Evolutionary conservation across 53 echinoderm and acorn worm species (phyloP).

Genomic region (Pentamera pediparva): DNA sequence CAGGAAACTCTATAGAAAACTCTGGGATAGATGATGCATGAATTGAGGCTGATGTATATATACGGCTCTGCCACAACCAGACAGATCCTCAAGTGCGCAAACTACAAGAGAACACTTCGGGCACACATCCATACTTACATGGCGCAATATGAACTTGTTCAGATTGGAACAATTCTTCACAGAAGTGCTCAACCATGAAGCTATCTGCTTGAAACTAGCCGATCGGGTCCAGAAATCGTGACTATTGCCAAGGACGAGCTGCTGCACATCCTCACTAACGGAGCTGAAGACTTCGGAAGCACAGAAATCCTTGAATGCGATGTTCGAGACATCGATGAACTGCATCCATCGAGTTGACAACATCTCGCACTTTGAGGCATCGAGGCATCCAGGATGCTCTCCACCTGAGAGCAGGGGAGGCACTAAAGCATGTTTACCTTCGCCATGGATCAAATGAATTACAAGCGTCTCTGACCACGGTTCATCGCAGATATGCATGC

Average conservation of each 20-base stretch:
- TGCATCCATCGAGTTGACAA: slow-evolving; percentile 44
- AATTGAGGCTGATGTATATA: slow-evolving; percentile 58
- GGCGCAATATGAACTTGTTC: slow-evolving; percentile 50
- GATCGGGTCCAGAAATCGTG: slow-evolving; percentile 32
- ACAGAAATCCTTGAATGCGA: slow-evolving; percentile 38
- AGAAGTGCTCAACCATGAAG: slow-evolving; percentile 48
- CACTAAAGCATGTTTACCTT: too few species aligned
- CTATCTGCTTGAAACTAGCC: slow-evolving; percentile 36
- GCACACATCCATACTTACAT: slow-evolving; percentile 48
- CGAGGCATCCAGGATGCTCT: too few species aligned
- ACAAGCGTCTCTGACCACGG: too few species aligned
- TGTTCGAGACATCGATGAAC: slow-evolving; percentile 60
- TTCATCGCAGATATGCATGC: too few species aligned
- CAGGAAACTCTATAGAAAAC: slow-evolving; percentile 60
- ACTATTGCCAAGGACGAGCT: too few species aligned
- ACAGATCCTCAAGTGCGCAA: slow-evolving; percentile 47
- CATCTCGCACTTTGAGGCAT: too few species aligned
- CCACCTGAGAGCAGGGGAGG: too few species aligned
- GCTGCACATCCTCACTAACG: slow-evolving; percentile 33
- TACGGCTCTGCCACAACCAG: slow-evolving; percentile 56
- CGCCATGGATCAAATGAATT: too few species aligned
- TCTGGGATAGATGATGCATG: slow-evolving; percentile 66
- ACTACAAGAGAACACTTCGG: slow-evolving; percentile 51
- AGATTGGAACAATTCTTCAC: slow-evolving; percentile 54
- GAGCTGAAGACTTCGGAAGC: slow-evolving; percentile 41